Evolutionary conservation across 1,140 invertebrate genomes (phyloP).

Genomic region (Leptinotarsa texana): DNA sequence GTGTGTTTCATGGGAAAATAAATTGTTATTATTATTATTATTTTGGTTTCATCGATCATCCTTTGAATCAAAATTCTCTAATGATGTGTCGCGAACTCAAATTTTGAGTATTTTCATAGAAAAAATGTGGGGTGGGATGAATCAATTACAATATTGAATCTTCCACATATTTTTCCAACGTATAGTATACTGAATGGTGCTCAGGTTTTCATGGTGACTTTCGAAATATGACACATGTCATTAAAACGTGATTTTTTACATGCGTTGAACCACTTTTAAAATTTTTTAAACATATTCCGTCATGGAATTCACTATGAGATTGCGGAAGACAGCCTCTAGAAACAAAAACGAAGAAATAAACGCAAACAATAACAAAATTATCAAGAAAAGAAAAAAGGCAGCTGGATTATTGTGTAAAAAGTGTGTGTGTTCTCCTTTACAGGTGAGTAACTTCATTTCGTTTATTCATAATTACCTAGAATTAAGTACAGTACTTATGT

Average conservation of each 20-base stretch:
- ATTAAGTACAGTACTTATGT: not conserved
- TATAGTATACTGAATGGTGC: constrained; percentile 1
- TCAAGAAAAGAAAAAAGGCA: constrained; percentile 16
- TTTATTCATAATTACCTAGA: not conserved
- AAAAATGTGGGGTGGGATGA: no score
- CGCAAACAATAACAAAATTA: not conserved
- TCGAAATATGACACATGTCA: not conserved
- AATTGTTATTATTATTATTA: no score
- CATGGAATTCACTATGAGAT: constrained; percentile 26
- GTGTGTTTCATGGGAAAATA: no score
- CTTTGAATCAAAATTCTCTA: no score
- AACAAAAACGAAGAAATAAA: constrained; percentile 17
- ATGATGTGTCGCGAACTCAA: no score
- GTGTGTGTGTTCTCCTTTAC: constrained; percentile 10
- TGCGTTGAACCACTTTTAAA: constrained; percentile 21
- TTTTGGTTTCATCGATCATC: no score
- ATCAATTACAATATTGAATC: no score
- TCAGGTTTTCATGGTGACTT: constrained; percentile 11
- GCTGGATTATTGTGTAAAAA: constrained; percentile 9
- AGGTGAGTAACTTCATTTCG: constrained; percentile 3
- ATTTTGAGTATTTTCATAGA: no score
- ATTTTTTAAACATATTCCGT: not conserved
- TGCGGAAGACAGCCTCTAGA: constrained; percentile 11
- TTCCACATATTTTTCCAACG: not conserved
- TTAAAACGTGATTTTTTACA: constrained; percentile 21